Evolutionary conservation across 2,113 vertebrate species (phyloP).

Genomic region (Coptodon bakossiorum): DNA sequence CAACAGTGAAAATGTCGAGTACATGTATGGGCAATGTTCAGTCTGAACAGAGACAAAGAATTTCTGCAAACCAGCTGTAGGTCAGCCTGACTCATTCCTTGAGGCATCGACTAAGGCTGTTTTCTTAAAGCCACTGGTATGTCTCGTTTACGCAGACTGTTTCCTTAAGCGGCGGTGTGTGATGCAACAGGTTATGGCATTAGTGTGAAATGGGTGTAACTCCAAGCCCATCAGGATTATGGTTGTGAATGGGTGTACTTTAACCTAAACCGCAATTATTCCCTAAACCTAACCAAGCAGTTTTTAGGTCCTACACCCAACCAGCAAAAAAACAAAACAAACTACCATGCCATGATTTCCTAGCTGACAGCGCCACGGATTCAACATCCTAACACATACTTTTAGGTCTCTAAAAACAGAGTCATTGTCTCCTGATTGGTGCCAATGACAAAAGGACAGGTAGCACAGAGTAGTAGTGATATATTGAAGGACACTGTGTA

Average conservation of each 20-base stretch:
- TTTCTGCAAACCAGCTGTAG: not conserved
- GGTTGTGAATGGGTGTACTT: not conserved
- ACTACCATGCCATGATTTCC: not conserved
- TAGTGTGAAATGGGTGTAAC: not conserved
- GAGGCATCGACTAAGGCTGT: not conserved
- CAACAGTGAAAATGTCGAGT: not conserved
- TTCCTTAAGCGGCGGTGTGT: not conserved
- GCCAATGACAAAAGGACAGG: not conserved
- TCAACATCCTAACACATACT: not conserved
- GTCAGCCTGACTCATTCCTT: not conserved
- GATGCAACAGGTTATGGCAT: not conserved
- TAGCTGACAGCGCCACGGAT: not conserved
- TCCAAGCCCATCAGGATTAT: not conserved
- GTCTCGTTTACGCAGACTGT: not conserved
- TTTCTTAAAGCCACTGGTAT: not conserved
- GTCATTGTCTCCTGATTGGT: not conserved
- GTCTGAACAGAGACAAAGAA: not conserved
- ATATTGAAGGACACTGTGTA: not conserved
- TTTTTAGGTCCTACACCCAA: not conserved
- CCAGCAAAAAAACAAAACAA: not conserved
- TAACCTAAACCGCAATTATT: not conserved
- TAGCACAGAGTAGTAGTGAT: too few species aligned
- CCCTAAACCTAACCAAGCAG: not conserved
- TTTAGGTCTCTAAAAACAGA: not conserved
- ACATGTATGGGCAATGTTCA: not conserved